These are phyloP conservation scores for Rhinichthys osculus DNA, from an alignment of 2,797 vertebrate genomes.

Conservation along the genomic window DNA sequence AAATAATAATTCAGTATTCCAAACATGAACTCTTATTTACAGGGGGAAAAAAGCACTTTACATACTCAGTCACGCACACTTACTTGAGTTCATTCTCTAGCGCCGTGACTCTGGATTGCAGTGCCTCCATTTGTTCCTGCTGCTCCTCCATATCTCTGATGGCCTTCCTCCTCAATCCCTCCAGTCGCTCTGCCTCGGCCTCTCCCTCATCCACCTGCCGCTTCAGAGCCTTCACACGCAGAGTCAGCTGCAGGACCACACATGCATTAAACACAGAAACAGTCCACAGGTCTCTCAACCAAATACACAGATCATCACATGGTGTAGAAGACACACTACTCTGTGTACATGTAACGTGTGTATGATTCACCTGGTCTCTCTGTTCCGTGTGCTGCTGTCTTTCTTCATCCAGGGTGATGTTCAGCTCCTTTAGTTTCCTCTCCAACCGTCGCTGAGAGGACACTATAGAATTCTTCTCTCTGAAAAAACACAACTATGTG, in stretches of 20 bases:
- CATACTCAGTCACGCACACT: neutral
- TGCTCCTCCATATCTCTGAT: conserved; percentile 93
- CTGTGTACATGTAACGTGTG: neutral
- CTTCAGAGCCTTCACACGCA: conserved; percentile 94
- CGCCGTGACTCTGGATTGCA: conserved; percentile 83
- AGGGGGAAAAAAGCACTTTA: too few species aligned
- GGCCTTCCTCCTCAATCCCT: conserved; percentile 86
- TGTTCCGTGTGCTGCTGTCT: conserved; percentile 87
- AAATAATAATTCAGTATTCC: neutral
- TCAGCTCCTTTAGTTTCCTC: conserved; percentile 92
- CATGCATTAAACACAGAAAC: neutral
- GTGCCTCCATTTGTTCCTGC: conserved; percentile 88
- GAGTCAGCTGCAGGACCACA: conserved; percentile 79
- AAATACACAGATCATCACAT: neutral
- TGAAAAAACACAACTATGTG: conserved; percentile 52
- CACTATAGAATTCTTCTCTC: conserved; percentile 86
- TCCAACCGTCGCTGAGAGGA: conserved; percentile 89
- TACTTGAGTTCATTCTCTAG: conserved; percentile 81
- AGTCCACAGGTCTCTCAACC: neutral
- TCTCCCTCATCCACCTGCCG: conserved; percentile 95
- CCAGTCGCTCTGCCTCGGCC: conserved; percentile 90
- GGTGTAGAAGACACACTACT: neutral
- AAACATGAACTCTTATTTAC: neutral
- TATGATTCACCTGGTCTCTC: conserved; percentile 84
- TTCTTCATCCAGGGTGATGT: conserved; percentile 91